Evolutionary conservation across 2,113 vertebrate species (phyloP).

Genomic region (Fregata magnificens): DNA sequence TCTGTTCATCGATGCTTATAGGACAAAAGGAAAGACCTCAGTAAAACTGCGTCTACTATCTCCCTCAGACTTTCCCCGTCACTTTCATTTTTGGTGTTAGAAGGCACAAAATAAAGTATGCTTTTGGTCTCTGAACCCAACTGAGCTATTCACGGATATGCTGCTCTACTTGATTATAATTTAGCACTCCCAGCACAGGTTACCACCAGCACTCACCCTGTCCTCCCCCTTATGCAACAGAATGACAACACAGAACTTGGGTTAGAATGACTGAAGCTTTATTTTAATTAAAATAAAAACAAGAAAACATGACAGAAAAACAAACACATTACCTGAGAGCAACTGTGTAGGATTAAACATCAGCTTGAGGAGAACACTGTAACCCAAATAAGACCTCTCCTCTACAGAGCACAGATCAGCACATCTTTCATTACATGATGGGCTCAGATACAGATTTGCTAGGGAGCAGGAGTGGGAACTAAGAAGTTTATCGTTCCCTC

Average conservation of each 20-base stretch:
- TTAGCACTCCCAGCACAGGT: neutral
- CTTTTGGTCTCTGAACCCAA: neutral
- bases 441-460: neutral
- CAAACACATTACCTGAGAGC: slow-evolving; percentile 9
- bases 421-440: neutral
- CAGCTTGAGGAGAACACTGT: neutral
- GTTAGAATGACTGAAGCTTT: neutral
- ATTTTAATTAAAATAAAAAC: slow-evolving; percentile 9
- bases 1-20: rapidly evolving
- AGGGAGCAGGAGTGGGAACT: neutral
- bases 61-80: neutral
- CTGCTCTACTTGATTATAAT: neutral
- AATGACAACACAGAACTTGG: slow-evolving; percentile 40
- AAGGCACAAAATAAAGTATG: neutral
- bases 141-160: neutral
- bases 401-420: neutral
- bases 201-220: neutral
- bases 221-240: neutral
- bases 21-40: neutral
- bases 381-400: neutral
- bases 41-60: neutral
- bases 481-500: neutral
- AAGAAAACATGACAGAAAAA: slow-evolving; percentile 16
- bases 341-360: neutral
- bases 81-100: neutral